Conservation (phyloP, 2,888 invertebrate species). For the Drosophila recens region DNA sequence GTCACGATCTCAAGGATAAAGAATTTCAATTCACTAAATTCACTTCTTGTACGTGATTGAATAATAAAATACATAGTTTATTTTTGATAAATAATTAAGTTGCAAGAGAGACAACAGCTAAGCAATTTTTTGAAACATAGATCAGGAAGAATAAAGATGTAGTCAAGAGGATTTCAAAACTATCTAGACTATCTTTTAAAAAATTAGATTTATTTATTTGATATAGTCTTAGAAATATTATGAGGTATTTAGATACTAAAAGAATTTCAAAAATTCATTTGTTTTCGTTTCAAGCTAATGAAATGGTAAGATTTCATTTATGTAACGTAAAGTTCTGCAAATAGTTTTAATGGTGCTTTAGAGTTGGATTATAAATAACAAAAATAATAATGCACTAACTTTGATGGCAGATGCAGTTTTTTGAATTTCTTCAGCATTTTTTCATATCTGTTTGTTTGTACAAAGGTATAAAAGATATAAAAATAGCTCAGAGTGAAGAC, state of each 20-base stretch:
- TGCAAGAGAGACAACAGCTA: background rate
- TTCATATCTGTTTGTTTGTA: constrained; percentile 9
- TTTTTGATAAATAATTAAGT: background rate
- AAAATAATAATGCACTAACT: background rate
- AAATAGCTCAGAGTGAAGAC: constrained; percentile 3
- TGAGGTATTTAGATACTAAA: too few species aligned
- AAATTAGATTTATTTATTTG: background rate
- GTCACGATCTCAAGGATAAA: constrained; percentile 22
- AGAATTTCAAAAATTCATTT: too few species aligned
- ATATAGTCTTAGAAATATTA: background rate
- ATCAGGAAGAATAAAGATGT: background rate
- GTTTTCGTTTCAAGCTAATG: background rate
- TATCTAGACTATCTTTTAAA: background rate
- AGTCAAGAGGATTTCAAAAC: too few species aligned
- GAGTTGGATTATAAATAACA: background rate
- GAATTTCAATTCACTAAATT: constrained; percentile 12
- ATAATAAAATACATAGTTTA: background rate
- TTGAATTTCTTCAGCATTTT: background rate
- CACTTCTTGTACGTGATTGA: constrained; percentile 2
- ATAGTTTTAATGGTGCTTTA: constrained; percentile 4
- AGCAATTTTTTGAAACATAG: too few species aligned
- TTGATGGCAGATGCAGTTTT: constrained; percentile 21
- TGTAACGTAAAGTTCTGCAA: constrained; percentile 1
- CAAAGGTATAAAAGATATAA: background rate
- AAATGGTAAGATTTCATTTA: background rate